Evolutionary conservation across 2,797 vertebrate species (phyloP).

Genomic region (Acanthiza pusilla): DNA sequence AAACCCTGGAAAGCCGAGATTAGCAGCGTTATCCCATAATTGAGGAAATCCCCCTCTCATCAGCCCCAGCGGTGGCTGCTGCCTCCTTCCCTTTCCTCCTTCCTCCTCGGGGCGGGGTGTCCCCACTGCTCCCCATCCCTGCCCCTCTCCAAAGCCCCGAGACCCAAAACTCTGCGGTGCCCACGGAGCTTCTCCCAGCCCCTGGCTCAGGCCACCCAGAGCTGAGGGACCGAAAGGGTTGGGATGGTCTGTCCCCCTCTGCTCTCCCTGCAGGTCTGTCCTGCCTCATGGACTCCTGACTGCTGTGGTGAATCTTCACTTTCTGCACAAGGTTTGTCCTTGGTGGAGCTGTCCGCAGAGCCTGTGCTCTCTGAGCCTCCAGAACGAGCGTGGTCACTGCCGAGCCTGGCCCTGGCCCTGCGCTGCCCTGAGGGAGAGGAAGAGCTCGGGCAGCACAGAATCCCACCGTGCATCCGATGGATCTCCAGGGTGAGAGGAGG

Average conservation of each 20-base stretch:
- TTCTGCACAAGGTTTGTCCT: not conserved
- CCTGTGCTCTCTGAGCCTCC: too few relatives aligned
- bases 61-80: not conserved
- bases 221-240: not conserved
- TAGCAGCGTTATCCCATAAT: not conserved
- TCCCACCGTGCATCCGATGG: not conserved
- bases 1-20: not conserved
- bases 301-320: not conserved
- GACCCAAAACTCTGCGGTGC: not conserved
- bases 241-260: not conserved
- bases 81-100: not conserved
- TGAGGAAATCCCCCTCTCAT: constrained; percentile 15
- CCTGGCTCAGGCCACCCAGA: accelerated
- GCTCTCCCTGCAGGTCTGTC: not conserved
- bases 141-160: not conserved
- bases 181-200: not conserved
- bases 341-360: not conserved
- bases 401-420: not conserved
- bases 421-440: not conserved
- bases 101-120: not conserved
- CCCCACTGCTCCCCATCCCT: not conserved
- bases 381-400: not conserved
- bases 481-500: not conserved
- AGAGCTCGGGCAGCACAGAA: not conserved
- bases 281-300: not conserved